Conservation (phyloP, 2,797 vertebrate genomes). For the Falco peregrinus region DNA sequence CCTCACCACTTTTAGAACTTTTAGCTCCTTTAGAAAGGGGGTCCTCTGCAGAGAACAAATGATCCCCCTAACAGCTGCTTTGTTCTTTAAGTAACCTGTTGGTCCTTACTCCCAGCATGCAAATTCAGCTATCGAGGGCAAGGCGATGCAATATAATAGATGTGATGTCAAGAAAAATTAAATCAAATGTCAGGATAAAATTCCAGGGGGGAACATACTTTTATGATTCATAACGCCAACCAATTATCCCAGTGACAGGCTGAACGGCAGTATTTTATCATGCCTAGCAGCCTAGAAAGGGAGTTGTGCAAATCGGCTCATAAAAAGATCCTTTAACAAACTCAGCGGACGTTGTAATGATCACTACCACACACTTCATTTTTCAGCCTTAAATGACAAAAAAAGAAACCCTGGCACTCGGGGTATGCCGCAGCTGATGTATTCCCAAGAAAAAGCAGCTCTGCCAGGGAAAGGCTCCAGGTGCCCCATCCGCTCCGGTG, state of each 20-base stretch:
- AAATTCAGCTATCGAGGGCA: neutral
- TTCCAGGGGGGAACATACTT: conserved; percentile 25
- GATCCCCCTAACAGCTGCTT: accelerated
- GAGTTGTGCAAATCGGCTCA: neutral
- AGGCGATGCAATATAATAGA: neutral
- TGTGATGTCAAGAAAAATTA: conserved; percentile 10
- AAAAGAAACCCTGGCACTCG: neutral
- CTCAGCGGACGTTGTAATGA: accelerated
- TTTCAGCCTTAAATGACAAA: neutral
- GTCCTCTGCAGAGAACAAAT: neutral
- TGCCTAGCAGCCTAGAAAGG: conserved; percentile 22
- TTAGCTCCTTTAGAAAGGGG: neutral
- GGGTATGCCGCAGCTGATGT: neutral
- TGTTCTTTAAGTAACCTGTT: neutral
- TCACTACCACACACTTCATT: neutral
- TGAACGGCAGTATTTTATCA: neutral
- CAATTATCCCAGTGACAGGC: conserved; percentile 24
- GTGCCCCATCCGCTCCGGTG: neutral
- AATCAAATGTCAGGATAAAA: conserved; percentile 30
- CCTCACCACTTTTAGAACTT: neutral
- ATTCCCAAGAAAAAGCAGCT: neutral
- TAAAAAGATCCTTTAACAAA: neutral
- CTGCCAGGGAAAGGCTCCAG: accelerated
- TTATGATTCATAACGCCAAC: conserved; percentile 19
- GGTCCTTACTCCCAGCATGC: neutral